phyloP scores from a whole-genome alignment of 2,113 vertebrate genomes.

The Micronycteris hirsuta region DNA sequence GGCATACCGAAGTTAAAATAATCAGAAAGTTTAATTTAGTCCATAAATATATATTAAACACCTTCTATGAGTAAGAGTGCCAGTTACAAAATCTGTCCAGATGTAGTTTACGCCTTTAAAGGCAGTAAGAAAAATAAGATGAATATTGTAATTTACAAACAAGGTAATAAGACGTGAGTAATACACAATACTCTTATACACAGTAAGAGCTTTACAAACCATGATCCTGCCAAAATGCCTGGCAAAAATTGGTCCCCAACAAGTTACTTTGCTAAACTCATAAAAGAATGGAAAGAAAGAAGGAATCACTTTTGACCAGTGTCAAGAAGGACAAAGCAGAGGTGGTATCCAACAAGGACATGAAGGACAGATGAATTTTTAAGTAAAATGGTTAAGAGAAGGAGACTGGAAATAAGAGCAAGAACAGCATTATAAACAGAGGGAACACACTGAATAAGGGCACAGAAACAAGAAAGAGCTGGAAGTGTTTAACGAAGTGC shows the following conservation, averaged over 20 bases:
- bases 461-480: neutral
- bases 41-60: neutral
- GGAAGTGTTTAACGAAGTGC: neutral
- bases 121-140: neutral
- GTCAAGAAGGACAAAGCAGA: neutral
- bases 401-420: neutral
- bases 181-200: neutral
- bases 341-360: neutral
- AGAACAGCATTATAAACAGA: neutral
- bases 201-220: neutral
- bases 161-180: neutral
- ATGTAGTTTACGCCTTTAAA: neutral
- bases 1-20: neutral
- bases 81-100: neutral
- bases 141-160: neutral
- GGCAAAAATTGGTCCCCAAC: neutral
- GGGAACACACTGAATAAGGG: neutral
- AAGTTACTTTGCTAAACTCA: neutral
- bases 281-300: neutral
- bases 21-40: neutral
- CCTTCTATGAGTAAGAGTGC: neutral
- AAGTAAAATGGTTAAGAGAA: neutral
- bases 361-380: neutral
- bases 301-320: neutral
- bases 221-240: neutral